Evolutionary conservation across 2,888 invertebrate genomes (phyloP), one percentile per base, ranked within the genome.

Genomic region (Erebia palarica): DNA sequence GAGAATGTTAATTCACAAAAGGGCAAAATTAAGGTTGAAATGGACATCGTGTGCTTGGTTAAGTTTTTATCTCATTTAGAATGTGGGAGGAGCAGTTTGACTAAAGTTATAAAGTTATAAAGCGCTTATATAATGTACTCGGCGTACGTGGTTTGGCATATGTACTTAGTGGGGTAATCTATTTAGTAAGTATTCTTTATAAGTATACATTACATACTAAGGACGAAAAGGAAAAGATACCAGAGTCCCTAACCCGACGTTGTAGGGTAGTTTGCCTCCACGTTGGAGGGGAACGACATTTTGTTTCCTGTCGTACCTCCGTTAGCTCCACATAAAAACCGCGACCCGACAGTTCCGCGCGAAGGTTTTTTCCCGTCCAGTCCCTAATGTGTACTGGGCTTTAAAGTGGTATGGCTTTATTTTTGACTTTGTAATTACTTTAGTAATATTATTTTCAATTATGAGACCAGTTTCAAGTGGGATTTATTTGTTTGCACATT

Each of bases 51-150:
- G 53, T 42, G 44, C 13, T 18, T 61, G 21, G 11, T 21, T 53
- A 57, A 69, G 18, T 61, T 63, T 72, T 72, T 69, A 72, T 65
- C 57, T 66, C 65, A 66, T 69, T 69, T 58, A 49, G 16, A 21
- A 51, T 59, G 69, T 51, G 69, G 60, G 42, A 44, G 61, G 61
- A 68, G 65, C 68, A 55, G 71, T 69, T 72, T 63, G 66, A 58
- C 51, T 63, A 21, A 66, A 69, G 63, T 66, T 68, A 69, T 63
- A 21, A 66, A 69, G 63, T 66, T 68, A 69, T 63, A 69, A 69
- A 69, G 57, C 61, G 55, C 44, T 61, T 61, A 61, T 44, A 16
- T 60, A 60, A 65, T 65, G 51, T 53, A 27, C 36, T n/a, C 53
- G 53, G 18, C 13, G 65, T 51, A 10, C 27, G 61, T 61, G 61